A percentile compares a stretch with the other conserved stretches of the same genome.
phyloP scores from a whole-genome alignment of 2,797 vertebrate species.

The Cossypha polioptera region DNA sequence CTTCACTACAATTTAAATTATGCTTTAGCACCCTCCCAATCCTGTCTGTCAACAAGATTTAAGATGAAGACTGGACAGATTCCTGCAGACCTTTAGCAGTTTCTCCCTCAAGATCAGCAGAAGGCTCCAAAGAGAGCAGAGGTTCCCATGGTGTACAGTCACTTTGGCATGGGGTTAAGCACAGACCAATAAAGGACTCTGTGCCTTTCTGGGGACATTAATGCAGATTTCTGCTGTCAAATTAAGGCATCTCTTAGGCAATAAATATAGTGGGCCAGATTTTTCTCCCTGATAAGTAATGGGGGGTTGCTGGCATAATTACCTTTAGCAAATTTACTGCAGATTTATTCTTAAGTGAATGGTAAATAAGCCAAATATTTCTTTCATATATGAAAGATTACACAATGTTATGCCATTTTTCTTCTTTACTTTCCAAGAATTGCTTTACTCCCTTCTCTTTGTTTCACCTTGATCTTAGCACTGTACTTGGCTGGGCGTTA shows the following conservation, averaged over 20 bases:
- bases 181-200: not conserved
- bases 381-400: not conserved
- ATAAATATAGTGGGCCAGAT: not conserved
- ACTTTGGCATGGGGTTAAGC: not conserved
- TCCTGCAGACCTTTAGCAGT: not conserved
- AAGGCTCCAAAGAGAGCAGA: not conserved
- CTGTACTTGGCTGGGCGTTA: slow-evolving; percentile 5
- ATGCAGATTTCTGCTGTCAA: not conserved
- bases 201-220: not conserved
- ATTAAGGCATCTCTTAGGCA: not conserved
- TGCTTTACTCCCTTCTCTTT: not conserved
- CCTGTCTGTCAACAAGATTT: not conserved
- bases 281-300: not conserved
- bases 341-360: not conserved
- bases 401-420: not conserved
- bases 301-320: not conserved
- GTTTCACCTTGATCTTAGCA: slow-evolving; percentile 43
- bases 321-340: not conserved
- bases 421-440: slow-evolving; percentile 33
- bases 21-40: not conserved
- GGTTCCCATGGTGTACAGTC: not conserved
- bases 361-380: slow-evolving; percentile 1
- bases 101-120: not conserved
- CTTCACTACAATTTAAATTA: not conserved
- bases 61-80: not conserved